Evolutionary conservation across 1,140 invertebrate genomes (phyloP), one percentile per base, ranked within the genome.

Genomic region (Adoxophyes honmai): DNA sequence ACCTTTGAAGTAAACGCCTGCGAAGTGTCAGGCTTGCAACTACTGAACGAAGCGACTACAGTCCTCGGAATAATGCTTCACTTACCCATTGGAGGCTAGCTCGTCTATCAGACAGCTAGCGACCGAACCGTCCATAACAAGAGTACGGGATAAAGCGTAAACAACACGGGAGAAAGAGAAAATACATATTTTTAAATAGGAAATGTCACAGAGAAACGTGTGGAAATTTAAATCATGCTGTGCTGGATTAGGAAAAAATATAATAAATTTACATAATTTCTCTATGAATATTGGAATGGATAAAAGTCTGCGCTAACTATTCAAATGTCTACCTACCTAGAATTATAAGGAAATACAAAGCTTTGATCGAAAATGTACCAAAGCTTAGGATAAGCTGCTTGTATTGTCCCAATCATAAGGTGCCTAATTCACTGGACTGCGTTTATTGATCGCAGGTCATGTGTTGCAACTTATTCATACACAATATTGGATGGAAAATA

Each of bases 91-190:
- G 73, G 92, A 92, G 88, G 93, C 92, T 90, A 95, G 91, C 92
- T 95, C 94, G 91, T 95, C 94, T 91, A 95, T 94, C 91, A 95
- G 92, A 94, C 94, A 95, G 93, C 94, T 95, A 92, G 64, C 70
- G 67, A 71, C 60, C 62, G 54, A 90, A 90, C 88, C 70, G 57
- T 84, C 81, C 81, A 65, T 69, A 75, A 78, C 61, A 75, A 78
- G 52, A 73, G 89, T 81, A 89, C 78, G 87, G 88, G 89, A 88
- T 91, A 89, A 92, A 91, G 91, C 90, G 81, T 77, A 80, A 90
- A 86, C 75, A 89, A 89, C 86, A 83, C 86, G 88, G 90, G 86
- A 91, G 90, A 92, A 91, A 89, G 83, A 87, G 78, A 86, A 84
- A 86, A 85, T 75, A 82, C 62, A 86, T 57, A 69, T 70, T 71